phyloP scores from a whole-genome alignment of 2,888 invertebrate genomes.

The Arge pagana region DNA sequence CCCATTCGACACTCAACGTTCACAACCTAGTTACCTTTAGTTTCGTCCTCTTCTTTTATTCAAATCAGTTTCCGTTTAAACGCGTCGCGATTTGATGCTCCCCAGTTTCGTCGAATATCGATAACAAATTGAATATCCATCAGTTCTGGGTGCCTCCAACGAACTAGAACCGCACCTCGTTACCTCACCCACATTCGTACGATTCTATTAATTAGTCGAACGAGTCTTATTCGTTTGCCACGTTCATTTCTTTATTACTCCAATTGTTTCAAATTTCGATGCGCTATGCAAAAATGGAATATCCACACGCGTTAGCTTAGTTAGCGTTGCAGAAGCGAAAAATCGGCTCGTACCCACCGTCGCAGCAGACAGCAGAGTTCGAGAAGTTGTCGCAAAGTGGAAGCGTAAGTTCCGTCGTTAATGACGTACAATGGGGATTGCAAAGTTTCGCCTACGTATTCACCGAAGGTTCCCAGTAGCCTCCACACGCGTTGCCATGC shows the following conservation, averaged over 20 bases:
- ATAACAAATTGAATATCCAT: constrained; percentile 11
- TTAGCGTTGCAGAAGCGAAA: not conserved
- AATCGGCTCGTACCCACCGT: not conserved
- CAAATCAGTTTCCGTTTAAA: too few relatives aligned
- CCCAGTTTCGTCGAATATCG: too few relatives aligned
- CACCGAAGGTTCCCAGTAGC: constrained; percentile 1
- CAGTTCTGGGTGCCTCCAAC: constrained; percentile 14
- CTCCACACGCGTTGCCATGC: too few relatives aligned
- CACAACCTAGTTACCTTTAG: too few relatives aligned
- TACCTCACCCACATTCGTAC: constrained; percentile 23
- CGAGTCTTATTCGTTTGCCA: not conserved
- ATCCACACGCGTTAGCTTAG: constrained; percentile 8
- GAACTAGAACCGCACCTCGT: constrained; percentile 26
- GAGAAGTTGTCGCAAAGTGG: constrained; percentile 4
- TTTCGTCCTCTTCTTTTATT: too few relatives aligned
- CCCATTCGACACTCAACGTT: too few relatives aligned
- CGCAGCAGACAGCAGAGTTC: constrained; percentile 9
- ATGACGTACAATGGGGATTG: constrained; percentile 33
- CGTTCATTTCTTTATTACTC: constrained; percentile 12
- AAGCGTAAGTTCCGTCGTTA: constrained; percentile 38
- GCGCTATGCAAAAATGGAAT: not conserved
- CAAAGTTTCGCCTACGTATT: constrained; percentile 16
- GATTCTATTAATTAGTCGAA: not conserved
- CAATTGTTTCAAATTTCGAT: constrained; percentile 6
- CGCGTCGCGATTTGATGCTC: too few relatives aligned